Base-by-base conservation (phyloP, 2,888 invertebrate genomes). In the Melanostoma mellinum region DNA sequence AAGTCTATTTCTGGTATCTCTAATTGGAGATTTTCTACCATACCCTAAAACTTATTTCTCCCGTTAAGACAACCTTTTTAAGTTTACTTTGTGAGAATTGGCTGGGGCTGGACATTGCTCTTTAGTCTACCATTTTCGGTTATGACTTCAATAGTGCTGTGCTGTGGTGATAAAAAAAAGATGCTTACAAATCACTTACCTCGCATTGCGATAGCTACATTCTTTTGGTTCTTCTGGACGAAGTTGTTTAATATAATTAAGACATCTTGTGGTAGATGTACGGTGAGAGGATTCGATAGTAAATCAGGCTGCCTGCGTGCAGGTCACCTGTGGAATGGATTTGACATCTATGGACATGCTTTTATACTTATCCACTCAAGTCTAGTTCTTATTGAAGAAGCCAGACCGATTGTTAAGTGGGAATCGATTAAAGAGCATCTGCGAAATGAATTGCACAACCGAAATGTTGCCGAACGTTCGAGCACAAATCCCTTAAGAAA, bases 331-430 rank as follows among this genome's bases (percentile, higher is more conserved):
- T 98, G 98, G 97, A 95, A 96, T 89, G 97, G 98, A 32, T 96
- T 99, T 90, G 99, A 99, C 90, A 95, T 99, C 88, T 98, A 98
- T 3, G 99, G 99, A 0, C 99, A 99, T 90, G 95, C 97, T 56
- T 99, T 99, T 90, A 96, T 99, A 82, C 93, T 99, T 42, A 96
- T 99, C 81, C 98, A 98, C 92, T 97, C 97, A 73, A 96, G 96
- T 89, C 93, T 99, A 86, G 94, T 98, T 65, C 93, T 99, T 85
- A 96, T 97, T 10, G 99, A 99, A 92, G 99, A 99, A 92, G 96
- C 96, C 0, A 94, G 95, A 88, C 95, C 96, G 9, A 96, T 99
- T 74, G 93, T 96, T 87, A 97, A 97, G 71, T 99, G 98, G 99
- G 97, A 97, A 89, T 94, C 94, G 82, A 96, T 98, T 46, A 95